Evolutionary conservation across 2,888 invertebrate species (phyloP).

Genomic region (Drosophila stalkeri): DNA sequence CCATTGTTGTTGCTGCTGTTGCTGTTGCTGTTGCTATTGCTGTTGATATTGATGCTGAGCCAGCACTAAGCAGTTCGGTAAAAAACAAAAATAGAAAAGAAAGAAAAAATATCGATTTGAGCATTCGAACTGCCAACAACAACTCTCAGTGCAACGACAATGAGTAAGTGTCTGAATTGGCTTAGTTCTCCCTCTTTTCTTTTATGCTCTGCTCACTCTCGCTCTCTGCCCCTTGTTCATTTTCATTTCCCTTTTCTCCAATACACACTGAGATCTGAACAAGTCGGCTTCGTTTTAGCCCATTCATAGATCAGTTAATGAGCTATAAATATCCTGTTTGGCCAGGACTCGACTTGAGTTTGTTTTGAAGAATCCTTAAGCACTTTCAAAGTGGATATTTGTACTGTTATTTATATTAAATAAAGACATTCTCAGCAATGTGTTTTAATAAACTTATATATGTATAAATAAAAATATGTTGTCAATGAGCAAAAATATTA

Average conservation of each 20-base stretch:
- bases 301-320: constrained; percentile 42
- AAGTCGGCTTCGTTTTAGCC: constrained; percentile 31
- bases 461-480: too few species aligned
- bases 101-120: not conserved
- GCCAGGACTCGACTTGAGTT: constrained; percentile 20
- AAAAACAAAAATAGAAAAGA: not conserved
- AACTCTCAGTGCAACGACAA: constrained; percentile 50
- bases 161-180: constrained; percentile 49
- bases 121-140: constrained; percentile 5
- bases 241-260: not conserved
- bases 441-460: not conserved
- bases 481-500: too few species aligned
- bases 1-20: constrained; percentile 25
- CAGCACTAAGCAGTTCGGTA: constrained; percentile 58
- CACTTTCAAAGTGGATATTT: constrained; percentile 2
- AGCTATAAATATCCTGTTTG: constrained; percentile 61
- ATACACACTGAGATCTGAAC: constrained; percentile 31
- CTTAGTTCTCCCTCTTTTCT: constrained; percentile 19
- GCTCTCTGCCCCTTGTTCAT: not conserved
- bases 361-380: constrained; percentile 1
- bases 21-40: constrained; percentile 58
- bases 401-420: not conserved
- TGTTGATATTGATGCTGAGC: constrained; percentile 63
- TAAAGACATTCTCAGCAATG: not conserved
- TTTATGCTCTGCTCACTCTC: not conserved